Evolutionary conservation across 2,888 invertebrate genomes (phyloP).

Genomic region (Agrochola lota): DNA sequence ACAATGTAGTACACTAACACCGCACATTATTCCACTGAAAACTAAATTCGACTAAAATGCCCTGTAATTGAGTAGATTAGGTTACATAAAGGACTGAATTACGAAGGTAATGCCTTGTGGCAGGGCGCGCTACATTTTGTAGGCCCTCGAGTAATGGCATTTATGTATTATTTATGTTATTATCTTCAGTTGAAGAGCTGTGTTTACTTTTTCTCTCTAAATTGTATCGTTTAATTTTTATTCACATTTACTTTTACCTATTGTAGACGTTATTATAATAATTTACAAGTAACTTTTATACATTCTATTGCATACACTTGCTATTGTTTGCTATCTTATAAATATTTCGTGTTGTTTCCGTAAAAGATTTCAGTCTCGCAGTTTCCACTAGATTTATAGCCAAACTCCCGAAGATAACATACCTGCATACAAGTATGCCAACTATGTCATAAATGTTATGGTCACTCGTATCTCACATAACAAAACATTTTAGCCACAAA

Average conservation of each 20-base stretch:
- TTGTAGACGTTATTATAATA: no score
- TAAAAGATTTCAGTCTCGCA: neutral
- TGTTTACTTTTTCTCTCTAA: neutral
- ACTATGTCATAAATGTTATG: neutral
- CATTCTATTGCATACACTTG: neutral
- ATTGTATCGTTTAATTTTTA: neutral
- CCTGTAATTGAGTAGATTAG: constrained; percentile 27
- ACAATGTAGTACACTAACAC: constrained; percentile 15
- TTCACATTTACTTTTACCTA: neutral
- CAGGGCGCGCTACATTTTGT: constrained; percentile 10
- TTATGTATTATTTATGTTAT: constrained; percentile 22
- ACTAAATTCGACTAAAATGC: constrained; percentile 22
- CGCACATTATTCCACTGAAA: constrained; percentile 20
- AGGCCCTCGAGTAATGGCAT: neutral
- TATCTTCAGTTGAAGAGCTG: constrained; percentile 6
- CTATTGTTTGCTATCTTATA: neutral
- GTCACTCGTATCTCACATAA: neutral
- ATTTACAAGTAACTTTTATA: neutral
- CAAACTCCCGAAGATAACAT: neutral
- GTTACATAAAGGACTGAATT: constrained; percentile 29
- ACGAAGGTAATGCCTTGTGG: constrained; percentile 25
- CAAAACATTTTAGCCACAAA: neutral
- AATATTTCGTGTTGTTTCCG: neutral
- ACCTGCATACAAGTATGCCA: constrained; percentile 9
- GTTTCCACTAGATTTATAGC: neutral